These are phyloP conservation scores for Rhinolophus sinicus DNA, from an alignment of 2,113 vertebrate genomes.

Conservation along the genomic window DNA sequence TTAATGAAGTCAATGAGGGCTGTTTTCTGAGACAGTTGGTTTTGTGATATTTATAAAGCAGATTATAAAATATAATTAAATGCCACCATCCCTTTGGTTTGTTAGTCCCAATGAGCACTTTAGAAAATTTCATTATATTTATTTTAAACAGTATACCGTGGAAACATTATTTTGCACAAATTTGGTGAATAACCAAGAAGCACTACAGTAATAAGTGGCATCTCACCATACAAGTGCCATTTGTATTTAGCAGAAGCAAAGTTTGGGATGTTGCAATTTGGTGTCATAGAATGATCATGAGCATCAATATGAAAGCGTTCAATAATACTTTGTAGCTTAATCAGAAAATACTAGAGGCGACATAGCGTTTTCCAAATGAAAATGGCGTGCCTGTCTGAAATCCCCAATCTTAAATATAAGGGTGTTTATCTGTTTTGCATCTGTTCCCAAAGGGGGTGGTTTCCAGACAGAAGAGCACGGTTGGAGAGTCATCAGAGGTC, in stretches of 20 bases:
- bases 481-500: neutral
- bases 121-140: neutral
- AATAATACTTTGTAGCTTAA: neutral
- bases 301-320: neutral
- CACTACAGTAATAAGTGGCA: neutral
- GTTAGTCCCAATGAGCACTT: neutral
- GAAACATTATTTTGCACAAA: neutral
- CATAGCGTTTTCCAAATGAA: neutral
- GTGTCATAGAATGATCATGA: neutral
- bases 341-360: neutral
- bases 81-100: neutral
- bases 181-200: conserved; percentile 8
- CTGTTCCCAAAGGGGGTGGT: neutral
- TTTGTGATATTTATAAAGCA: neutral
- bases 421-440: neutral
- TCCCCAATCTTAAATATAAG: neutral
- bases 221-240: neutral
- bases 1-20: neutral
- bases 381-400: neutral
- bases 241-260: conserved; percentile 45
- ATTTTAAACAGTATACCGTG: neutral
- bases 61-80: conserved; percentile 26
- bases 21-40: neutral
- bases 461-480: neutral
- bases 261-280: conserved; percentile 14